These are phyloP conservation scores for Seira ritae DNA, from an alignment of 2,888 invertebrate species.

Conservation along the genomic window DNA sequence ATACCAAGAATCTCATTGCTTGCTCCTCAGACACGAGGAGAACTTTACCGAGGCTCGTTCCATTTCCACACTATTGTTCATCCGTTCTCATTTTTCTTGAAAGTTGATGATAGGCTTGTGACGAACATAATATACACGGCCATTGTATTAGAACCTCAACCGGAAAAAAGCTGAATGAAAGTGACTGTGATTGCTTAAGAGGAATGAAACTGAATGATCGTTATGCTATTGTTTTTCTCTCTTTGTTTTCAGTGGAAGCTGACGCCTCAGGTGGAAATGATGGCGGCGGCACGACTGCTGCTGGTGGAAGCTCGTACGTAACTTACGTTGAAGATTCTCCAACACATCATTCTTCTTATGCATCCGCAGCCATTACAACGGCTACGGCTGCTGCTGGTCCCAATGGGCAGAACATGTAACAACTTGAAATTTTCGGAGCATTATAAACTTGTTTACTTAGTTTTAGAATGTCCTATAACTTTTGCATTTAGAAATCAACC, in stretches of 20 bases:
- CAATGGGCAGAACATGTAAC: conserved; percentile 81
- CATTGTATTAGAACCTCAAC: too few relatives aligned
- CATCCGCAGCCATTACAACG: conserved; percentile 60
- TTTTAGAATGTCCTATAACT: too few relatives aligned
- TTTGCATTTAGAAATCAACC: too few relatives aligned
- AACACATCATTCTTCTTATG: conserved; percentile 78
- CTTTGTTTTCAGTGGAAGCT: conserved; percentile 73
- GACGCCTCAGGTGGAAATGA: conserved; percentile 61
- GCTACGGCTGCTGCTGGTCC: conserved; percentile 74
- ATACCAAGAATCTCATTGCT: background rate
- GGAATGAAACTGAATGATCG: too few relatives aligned
- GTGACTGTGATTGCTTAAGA: background rate
- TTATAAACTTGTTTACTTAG: background rate
- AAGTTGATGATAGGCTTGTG: too few relatives aligned
- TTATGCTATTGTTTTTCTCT: background rate
- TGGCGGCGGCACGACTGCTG: conserved; percentile 43
- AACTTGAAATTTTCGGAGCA: conserved; percentile 44
- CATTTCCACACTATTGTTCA: background rate
- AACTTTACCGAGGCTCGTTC: conserved; percentile 17
- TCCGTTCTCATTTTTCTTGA: too few relatives aligned
- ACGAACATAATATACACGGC: too few relatives aligned
- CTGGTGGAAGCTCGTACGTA: conserved; percentile 78
- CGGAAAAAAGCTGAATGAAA: background rate
- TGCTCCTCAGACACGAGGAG: conserved; percentile 7
- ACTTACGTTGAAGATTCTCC: conserved; percentile 81